phyloP scores from a whole-genome alignment of 2,888 invertebrate species.

The Ormyrus pomaceus region DNA sequence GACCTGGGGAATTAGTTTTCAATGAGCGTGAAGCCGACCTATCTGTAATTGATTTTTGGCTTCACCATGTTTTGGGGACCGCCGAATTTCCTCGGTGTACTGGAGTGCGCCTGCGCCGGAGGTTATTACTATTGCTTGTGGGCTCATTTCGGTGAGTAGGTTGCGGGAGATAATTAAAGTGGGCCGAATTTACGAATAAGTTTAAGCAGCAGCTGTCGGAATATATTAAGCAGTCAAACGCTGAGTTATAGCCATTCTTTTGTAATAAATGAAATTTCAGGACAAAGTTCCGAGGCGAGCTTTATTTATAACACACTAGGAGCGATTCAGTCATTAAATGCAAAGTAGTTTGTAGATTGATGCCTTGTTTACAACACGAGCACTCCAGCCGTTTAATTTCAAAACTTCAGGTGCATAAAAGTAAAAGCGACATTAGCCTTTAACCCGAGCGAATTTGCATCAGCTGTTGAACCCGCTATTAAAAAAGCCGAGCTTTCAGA shows the following conservation, averaged over 20 bases:
- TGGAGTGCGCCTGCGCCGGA: not conserved
- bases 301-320: too few relatives aligned
- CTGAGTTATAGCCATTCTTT: slow-evolving; percentile 1
- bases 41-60: slow-evolving; percentile 20
- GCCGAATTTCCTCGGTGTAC: too few relatives aligned
- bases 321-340: too few relatives aligned
- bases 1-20: slow-evolving; percentile 33
- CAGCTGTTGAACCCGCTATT: too few relatives aligned
- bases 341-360: too few relatives aligned
- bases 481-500: not conserved
- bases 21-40: slow-evolving; percentile 18
- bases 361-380: too few relatives aligned
- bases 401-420: not conserved
- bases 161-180: not conserved
- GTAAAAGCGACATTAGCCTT: not conserved
- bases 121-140: not conserved
- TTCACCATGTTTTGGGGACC: not conserved
- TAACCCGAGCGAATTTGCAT: not conserved
- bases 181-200: not conserved
- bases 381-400: too few relatives aligned
- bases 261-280: too few relatives aligned
- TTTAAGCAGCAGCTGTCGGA: slow-evolving; percentile 18
- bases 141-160: not conserved
- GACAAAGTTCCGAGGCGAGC: too few relatives aligned
- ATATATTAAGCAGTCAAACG: slow-evolving; percentile 17